Percentiles rank a stretch among this genome's conserved stretches.
Evolutionary conservation across 2,113 vertebrate genomes (phyloP).

Genomic region (Struthio camelus): DNA sequence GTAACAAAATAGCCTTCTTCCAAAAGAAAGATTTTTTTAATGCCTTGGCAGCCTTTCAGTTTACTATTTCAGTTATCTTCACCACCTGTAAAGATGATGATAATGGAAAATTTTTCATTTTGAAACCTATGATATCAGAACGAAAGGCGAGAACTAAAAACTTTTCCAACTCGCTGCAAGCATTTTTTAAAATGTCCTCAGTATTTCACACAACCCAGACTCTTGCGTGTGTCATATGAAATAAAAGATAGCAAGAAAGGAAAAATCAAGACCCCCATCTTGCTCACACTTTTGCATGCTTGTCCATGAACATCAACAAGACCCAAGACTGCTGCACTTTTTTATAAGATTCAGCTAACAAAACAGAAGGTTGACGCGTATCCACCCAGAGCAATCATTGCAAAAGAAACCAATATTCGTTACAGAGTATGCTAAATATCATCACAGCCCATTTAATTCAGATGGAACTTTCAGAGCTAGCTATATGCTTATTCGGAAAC

Average conservation of each 20-base stretch:
- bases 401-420: neutral
- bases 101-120: conserved; percentile 31
- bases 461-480: neutral
- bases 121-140: conserved; percentile 11
- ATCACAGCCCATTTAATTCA: neutral
- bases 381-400: neutral
- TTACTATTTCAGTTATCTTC: neutral
- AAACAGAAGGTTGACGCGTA: neutral
- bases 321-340: neutral
- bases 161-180: neutral
- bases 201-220: neutral
- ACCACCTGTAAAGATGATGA: neutral
- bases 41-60: neutral
- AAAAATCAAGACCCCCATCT: neutral
- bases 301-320: neutral
- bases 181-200: neutral
- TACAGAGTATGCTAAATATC: neutral
- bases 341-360: neutral
- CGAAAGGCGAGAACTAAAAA: conserved; percentile 13
- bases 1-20: neutral
- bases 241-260: neutral
- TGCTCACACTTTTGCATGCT: neutral
- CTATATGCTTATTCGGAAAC: neutral
- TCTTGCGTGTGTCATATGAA: neutral
- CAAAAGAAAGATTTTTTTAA: neutral